Evolutionary conservation across 1,140 invertebrate species (phyloP).

Genomic region (Eumeta japonica): DNA sequence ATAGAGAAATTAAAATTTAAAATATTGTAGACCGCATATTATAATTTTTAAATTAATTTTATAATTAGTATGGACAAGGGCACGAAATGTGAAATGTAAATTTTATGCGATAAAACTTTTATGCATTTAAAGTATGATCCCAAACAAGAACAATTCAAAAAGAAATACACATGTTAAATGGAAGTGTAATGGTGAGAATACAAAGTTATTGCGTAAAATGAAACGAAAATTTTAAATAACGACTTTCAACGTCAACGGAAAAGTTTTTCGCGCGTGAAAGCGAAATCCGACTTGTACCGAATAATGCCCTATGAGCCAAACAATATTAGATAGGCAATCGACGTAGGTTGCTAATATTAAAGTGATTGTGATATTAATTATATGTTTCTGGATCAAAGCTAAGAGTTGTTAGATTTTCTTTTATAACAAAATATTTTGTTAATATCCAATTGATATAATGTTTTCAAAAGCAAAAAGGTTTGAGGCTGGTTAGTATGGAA

Average conservation of each 20-base stretch:
- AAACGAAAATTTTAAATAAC: neutral
- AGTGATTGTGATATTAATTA: neutral
- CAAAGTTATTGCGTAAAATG: neutral
- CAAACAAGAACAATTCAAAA: neutral
- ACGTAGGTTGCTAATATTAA: neutral
- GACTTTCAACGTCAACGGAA: neutral
- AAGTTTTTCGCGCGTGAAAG: too few relatives aligned
- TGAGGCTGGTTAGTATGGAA: slow-evolving; percentile 16
- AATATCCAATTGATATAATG: slow-evolving; percentile 20
- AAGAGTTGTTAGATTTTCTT: too few relatives aligned
- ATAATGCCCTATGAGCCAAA: neutral
- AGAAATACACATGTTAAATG: neutral
- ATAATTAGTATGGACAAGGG: too few relatives aligned
- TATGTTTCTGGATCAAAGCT: too few relatives aligned
- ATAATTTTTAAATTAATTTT: too few relatives aligned
- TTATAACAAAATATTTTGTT: neutral
- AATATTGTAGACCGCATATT: too few relatives aligned
- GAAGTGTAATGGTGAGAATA: neutral
- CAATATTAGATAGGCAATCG: too few relatives aligned
- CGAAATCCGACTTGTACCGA: too few relatives aligned
- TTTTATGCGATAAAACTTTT: neutral
- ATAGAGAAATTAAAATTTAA: too few relatives aligned
- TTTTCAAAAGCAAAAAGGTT: slow-evolving; percentile 49
- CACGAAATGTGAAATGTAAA: too few relatives aligned
- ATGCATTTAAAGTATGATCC: neutral